Evolutionary conservation across 2,113 vertebrate genomes (phyloP).

Genomic region (Cairina moschata): DNA sequence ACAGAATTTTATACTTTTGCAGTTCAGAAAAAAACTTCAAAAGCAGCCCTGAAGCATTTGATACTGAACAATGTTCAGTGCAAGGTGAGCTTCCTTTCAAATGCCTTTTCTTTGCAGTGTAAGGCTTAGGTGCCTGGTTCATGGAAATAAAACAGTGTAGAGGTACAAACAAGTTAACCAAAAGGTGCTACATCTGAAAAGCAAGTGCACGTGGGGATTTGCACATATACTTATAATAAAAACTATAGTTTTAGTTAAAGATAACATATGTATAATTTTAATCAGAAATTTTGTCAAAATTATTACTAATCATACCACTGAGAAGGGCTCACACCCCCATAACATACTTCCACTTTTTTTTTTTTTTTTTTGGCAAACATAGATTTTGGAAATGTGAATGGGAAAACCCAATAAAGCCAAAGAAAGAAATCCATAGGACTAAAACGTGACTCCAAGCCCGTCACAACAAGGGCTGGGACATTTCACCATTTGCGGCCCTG

Average conservation of each 20-base stretch:
- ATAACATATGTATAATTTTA: not conserved
- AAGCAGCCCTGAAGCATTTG: not conserved
- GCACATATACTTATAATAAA: not conserved
- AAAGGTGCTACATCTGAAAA: not conserved
- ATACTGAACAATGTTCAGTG: not conserved
- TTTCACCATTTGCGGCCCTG: accelerated
- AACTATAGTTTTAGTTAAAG: not conserved
- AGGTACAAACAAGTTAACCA: not conserved
- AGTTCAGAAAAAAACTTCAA: not conserved
- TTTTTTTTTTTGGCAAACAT: not conserved
- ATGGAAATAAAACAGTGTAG: not conserved
- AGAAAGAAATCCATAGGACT: not conserved
- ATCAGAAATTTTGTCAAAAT: not conserved
- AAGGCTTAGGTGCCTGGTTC: not conserved
- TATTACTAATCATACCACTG: not conserved
- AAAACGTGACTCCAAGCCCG: not conserved
- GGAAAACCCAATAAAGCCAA: not conserved
- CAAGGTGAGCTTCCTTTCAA: not conserved
- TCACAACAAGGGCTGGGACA: not conserved
- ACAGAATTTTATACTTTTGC: not conserved
- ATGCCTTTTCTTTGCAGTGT: not conserved
- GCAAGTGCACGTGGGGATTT: not conserved
- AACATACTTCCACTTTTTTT: not conserved
- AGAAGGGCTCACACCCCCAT: not conserved
- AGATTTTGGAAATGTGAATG: not conserved